Evolutionary conservation across 2,113 vertebrate species (phyloP).

Genomic region (Leiothrix lutea): DNA sequence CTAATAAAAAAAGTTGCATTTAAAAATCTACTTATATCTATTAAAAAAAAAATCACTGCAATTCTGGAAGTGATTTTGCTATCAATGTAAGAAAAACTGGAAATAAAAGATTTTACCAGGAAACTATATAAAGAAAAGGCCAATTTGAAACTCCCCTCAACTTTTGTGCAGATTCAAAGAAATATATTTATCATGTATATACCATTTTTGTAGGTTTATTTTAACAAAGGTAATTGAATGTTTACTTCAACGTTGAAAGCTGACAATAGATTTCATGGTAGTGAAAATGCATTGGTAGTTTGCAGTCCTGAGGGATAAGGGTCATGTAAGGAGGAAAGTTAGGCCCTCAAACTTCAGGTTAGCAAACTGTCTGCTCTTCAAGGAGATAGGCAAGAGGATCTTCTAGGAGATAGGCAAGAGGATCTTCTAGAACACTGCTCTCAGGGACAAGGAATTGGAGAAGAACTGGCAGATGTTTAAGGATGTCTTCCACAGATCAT

Average conservation of each 20-base stretch:
- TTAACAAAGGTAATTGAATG: not conserved
- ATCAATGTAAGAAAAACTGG: not conserved
- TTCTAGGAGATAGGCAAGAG: not conserved
- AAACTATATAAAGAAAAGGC: not conserved
- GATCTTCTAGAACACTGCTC: not conserved
- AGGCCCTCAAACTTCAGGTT: not conserved
- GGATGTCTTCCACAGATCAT: not conserved
- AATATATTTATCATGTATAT: not conserved
- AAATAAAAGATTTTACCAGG: not conserved
- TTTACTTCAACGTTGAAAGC: not conserved
- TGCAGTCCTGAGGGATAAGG: not conserved
- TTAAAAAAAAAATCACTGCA: not conserved
- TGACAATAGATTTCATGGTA: not conserved
- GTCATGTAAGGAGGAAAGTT: not conserved
- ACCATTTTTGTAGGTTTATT: not conserved
- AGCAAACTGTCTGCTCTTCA: not conserved
- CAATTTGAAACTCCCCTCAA: not conserved
- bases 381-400: not conserved
- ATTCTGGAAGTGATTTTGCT: not conserved
- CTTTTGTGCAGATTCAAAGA: not conserved
- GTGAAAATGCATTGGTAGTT: not conserved
- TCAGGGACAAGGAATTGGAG: not conserved
- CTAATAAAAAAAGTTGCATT: not conserved
- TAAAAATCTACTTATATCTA: not conserved
- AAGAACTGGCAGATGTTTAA: not conserved